Evolutionary conservation across 1,140 invertebrate genomes (phyloP), one percentile per base, ranked within the genome.

Genomic region (Drosophila sechellia): DNA sequence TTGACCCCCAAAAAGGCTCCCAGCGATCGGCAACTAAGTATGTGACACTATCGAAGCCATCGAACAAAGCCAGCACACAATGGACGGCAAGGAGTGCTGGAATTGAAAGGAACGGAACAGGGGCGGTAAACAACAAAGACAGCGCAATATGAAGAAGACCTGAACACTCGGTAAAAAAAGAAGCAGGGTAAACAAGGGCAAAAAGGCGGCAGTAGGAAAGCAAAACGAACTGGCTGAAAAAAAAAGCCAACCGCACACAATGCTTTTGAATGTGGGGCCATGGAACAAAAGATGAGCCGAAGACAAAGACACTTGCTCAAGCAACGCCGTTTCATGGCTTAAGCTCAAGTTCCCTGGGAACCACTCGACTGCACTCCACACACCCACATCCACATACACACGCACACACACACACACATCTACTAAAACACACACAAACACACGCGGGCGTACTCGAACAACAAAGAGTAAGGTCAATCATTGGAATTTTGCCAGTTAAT

Each of bases 401-500:
- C n/a, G 13, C 43, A 52, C 48, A 49, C 5, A 35, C 17, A 76
- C 22, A 12, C 5, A 64, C 22, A 27, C 57, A 77, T 49, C 10
- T 42, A 42, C 42, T n/a, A 40, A 15, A 1, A 1, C 17, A 45
- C 8, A 45, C 20, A 12, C 31, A 46, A 1, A 25, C 55, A 50
- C 12, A 34, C 42, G 52, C 35, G 52, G 56, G 56, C 68, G 70
- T 12, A 34, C 42, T 60, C 40, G 52, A 71, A 70, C 68, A 71
- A 72, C 60, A 59, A 64, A 78, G 69, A 60, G 77, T 68, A 87
- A 89, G 84, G 84, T 89, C 84, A 89, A 89, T 90, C 84, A 89
- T 80, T 89, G 84, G 84, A 89, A 89, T 89, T 81, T 79, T 89
- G 84, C 85, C 85, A 89, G 84, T 90, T 90, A 89, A 89, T 89